Evolutionary conservation across 1,140 invertebrate genomes (phyloP), one percentile per base, ranked within the genome.

Genomic region (Zaprionus lachaisei): DNA sequence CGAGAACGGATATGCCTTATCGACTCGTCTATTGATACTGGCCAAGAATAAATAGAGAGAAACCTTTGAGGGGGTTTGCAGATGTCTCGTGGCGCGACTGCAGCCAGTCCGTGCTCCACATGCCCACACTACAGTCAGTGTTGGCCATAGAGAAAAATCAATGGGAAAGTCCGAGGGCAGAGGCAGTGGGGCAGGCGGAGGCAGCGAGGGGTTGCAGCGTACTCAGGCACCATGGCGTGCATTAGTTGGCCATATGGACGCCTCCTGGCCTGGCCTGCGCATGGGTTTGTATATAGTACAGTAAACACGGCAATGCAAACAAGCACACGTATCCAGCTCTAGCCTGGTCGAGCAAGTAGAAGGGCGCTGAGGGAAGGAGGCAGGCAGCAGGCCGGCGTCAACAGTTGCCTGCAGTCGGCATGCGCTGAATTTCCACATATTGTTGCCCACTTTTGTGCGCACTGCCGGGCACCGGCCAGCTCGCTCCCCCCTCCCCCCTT

Each of bases 401-500:
- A 64, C 58, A 54, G 60, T 69, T 72, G 79, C 79, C 82, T 80
- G 85, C 84, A 90, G 81, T 90, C 79, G 85, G 81, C 80, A 90
- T 91, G 80, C 85, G 85, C 90, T 90, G 90, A 90, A 90, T 90
- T 82, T 82, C 77, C 81, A 90, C 85, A 87, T 87, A 83, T 85
- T 86, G 85, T 90, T 90, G 85, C 85, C 85, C 90, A 90, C 85
- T 90, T 90, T 90, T 83, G 79, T 77, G 76, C 79, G 64, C 66
- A 86, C 70, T 76, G 49, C 38, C 64, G 26, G 84, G 68, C 72
- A 67, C 70, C 64, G 58, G 76, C 63, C 72, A 70, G 31, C 28
- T 37, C 15, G 41, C 63, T 66, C 47, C 47, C n/a, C 24, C 34
- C 15, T 15, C 31, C n/a, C 28, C 15, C 14, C 11, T 44, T 2